A percentile compares a stretch with the other conserved stretches of the same genome.
Evolutionary conservation across 2,113 vertebrate genomes (phyloP).

Genomic region (Lophura nycthemera): DNA sequence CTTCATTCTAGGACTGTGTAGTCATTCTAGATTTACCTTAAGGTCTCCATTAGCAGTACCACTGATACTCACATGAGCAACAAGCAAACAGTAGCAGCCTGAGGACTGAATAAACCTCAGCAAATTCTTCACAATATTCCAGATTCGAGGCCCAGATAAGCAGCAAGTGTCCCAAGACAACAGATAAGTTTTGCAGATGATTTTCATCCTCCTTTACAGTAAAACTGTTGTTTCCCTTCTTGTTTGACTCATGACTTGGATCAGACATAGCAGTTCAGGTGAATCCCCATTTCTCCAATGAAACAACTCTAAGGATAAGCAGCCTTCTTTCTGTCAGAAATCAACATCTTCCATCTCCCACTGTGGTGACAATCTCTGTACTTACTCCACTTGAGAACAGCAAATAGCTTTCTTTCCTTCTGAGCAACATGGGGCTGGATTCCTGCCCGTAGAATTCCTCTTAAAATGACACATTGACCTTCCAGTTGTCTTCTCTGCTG

Average conservation of each 20-base stretch:
- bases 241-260: neutral
- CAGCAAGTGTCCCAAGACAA: neutral
- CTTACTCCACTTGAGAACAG: neutral
- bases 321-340: accelerated
- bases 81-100: neutral
- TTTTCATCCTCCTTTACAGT: neutral
- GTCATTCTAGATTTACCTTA: neutral
- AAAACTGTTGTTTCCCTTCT: neutral
- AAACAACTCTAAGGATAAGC: neutral
- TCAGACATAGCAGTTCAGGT: neutral
- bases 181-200: neutral
- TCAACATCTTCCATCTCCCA: neutral
- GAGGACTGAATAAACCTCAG: neutral
- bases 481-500: accelerated
- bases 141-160: neutral
- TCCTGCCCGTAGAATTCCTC: neutral
- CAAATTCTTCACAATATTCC: neutral
- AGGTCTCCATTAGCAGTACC: neutral
- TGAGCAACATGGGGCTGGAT: neutral
- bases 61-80: neutral
- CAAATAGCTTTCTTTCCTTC: neutral
- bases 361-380: neutral
- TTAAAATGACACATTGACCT: neutral
- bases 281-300: neutral
- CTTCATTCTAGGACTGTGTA: neutral